A percentile compares a stretch with the other conserved stretches of the same genome.
Evolutionary conservation across 2,888 invertebrate species (phyloP).

Genomic region (Allophyes oxyacanthae): DNA sequence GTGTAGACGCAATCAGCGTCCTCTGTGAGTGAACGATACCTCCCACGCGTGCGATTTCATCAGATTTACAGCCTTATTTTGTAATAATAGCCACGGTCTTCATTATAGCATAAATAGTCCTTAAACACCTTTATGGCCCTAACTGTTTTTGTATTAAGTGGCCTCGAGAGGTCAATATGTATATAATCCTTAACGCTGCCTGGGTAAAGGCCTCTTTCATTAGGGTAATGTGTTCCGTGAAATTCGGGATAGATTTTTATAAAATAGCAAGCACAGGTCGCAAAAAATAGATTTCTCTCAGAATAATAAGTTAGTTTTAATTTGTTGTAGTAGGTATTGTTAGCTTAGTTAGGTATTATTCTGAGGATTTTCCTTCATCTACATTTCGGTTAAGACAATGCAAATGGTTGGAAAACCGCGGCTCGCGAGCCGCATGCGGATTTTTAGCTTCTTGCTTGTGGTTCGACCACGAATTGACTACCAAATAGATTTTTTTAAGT

Average conservation of each 20-base stretch:
- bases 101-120: constrained; percentile 61
- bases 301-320: no score
- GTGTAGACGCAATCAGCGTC: constrained; percentile 72
- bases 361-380: no score
- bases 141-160: constrained; percentile 38
- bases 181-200: constrained; percentile 18
- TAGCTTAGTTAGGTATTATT: no score
- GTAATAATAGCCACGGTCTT: constrained; percentile 64
- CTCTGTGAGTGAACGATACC: constrained; percentile 65
- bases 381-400: no score
- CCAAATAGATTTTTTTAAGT: no score
- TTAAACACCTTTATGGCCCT: constrained; percentile 51
- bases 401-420: no score
- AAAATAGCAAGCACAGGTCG: constrained; percentile 1
- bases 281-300: no score
- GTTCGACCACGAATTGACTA: no score
- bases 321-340: no score
- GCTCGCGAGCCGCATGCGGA: no score
- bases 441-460: no score
- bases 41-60: constrained; percentile 70
- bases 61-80: constrained; percentile 71
- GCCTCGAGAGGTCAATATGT: constrained; percentile 39
- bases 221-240: constrained; percentile 22
- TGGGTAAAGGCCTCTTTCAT: constrained; percentile 32
- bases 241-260: constrained; percentile 13